Evolutionary conservation across 23 tunicate genomes (phyloP), one percentile per base, ranked within the genome.

Genomic region (Corella eumyota): DNA sequence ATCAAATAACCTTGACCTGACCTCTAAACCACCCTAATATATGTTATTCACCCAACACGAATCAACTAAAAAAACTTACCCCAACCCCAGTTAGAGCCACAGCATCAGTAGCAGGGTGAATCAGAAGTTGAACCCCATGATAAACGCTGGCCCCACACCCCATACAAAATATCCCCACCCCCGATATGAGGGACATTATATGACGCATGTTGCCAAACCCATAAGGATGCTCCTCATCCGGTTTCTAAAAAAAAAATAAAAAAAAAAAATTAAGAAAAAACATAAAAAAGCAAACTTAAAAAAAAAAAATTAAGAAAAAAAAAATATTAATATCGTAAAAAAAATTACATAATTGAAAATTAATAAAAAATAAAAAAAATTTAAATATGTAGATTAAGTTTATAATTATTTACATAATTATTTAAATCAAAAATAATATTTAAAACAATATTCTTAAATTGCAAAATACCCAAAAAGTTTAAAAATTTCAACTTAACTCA

Each of bases 171-270:
- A 90, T 90, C 9, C 92, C 97, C 24, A 90, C 97, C 32, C 97
- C 97, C 0, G 97, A 90, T 54, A 90, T 81, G 30, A 90, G 76
- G 0, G 97, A 82, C 70, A 81, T 86, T 23, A 90, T 81, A 35
- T 90, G 85, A 30, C 91, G 78, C 97, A 90, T 90, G 61, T 90
- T 90, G 0, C 91, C 84, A 40, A 65, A 76, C 25, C 97, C 97
- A 36, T 90, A 90, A 13, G 97, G 97, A 61, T 90, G 97, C 30
- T 81, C 75, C 11, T 50, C 63, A 37, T 88, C 96, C 9, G 96
- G 81, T 15, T 48, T 79, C 85, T 79, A 30, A n/a, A 27, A 53
- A 9, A 2, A 2, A 28, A 56, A 4, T 2, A 56, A 29, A n/a
- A 13, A 21, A 21, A 17, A 52, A 52, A 52, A 9, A 40, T 40